Evolutionary conservation across 2,797 vertebrate species (phyloP).

Genomic region (Myoxocephalus aenaeus): DNA sequence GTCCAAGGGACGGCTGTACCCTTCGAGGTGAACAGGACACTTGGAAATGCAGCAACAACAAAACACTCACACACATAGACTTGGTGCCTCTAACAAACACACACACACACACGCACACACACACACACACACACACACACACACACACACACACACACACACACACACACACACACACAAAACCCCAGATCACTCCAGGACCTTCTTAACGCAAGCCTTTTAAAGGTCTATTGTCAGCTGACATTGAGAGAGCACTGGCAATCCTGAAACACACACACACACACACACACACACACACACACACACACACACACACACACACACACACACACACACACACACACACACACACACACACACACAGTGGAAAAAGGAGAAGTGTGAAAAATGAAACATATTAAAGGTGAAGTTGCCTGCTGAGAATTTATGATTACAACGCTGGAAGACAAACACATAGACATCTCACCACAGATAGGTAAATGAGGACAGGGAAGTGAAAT

Average conservation of each 20-base stretch:
- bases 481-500: constrained; percentile 70
- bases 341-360: constrained; percentile 2
- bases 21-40: constrained; percentile 85
- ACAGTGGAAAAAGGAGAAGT: constrained; percentile 71
- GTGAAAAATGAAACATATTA: constrained; percentile 53
- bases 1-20: constrained; percentile 82
- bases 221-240: constrained; percentile 78
- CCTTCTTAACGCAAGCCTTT: constrained; percentile 76
- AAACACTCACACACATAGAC: constrained; percentile 67
- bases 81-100: constrained; percentile 38
- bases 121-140: constrained; percentile 44
- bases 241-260: constrained; percentile 72
- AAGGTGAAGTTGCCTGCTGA: constrained; percentile 72
- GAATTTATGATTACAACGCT: constrained; percentile 66
- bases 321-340: constrained; percentile 36
- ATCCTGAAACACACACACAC: constrained; percentile 50
- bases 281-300: constrained; percentile 26
- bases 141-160: constrained; percentile 36
- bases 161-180: constrained; percentile 41
- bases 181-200: constrained; percentile 67
- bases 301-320: constrained; percentile 35
- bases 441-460: constrained; percentile 61
- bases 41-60: constrained; percentile 84
- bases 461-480: constrained; percentile 56
- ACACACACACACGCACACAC: constrained; percentile 9